phyloP scores from a whole-genome alignment of 2,113 vertebrate genomes.

The Ptyas mucosa region DNA sequence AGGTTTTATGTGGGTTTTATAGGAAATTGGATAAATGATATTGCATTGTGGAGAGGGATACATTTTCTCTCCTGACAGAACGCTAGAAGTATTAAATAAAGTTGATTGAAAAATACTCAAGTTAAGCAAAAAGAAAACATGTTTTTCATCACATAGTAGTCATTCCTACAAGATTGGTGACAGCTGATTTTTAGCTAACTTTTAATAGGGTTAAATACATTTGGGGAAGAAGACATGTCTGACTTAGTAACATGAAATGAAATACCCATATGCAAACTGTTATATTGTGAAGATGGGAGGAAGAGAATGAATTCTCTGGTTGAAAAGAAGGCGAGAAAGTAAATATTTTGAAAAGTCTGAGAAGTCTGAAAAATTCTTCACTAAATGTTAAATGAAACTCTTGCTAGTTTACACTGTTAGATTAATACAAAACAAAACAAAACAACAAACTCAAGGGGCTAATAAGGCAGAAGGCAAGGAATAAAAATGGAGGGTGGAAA shows the following conservation, averaged over 20 bases:
- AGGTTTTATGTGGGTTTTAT: neutral
- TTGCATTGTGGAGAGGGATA: neutral
- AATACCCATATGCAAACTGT: neutral
- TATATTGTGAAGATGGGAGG: neutral
- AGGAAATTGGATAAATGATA: neutral
- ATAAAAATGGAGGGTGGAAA: neutral
- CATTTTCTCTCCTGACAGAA: neutral
- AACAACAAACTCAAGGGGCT: neutral
- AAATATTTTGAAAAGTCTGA: neutral
- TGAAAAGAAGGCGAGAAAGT: neutral
- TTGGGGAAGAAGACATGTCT: neutral
- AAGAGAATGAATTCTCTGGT: neutral
- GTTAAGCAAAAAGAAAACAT: neutral
- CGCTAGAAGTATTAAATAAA: neutral
- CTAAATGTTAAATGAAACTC: neutral
- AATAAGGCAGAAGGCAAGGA: neutral
- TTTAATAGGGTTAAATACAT: neutral
- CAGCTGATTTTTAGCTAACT: neutral
- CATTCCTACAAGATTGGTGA: neutral
- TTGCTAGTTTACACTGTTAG: neutral
- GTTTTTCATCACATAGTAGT: neutral
- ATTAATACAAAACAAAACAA: neutral
- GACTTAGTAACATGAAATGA: neutral
- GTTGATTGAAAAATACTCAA: neutral
- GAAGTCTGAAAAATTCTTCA: neutral